Percentiles rank a stretch among this genome's conserved stretches.
Conservation (phyloP, 2,888 invertebrate genomes). For the Papilio protenor region DNA sequence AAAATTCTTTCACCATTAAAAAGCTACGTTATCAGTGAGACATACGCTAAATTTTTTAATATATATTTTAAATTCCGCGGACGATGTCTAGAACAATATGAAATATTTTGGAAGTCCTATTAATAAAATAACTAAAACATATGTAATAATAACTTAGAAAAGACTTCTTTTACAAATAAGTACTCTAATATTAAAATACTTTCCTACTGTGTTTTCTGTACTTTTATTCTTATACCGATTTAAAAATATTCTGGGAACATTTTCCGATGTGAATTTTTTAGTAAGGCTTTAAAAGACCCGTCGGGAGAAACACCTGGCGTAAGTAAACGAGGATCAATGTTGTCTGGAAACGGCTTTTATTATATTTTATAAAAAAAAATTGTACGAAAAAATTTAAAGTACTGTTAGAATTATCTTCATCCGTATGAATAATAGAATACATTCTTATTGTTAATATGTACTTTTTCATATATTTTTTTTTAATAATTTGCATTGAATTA, state of each 20-base stretch:
- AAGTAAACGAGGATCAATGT: conserved; percentile 49
- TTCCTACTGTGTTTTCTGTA: background rate
- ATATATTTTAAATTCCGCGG: too few species aligned
- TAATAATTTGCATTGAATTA: too few species aligned
- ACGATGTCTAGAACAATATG: too few species aligned
- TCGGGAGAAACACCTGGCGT: conserved; percentile 62
- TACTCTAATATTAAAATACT: background rate
- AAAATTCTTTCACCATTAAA: too few species aligned
- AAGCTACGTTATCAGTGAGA: too few species aligned
- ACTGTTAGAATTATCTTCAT: background rate
- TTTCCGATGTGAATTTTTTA: conserved; percentile 71
- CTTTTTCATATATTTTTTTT: too few species aligned
- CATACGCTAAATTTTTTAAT: too few species aligned
- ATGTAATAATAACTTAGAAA: too few species aligned
- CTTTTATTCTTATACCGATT: conserved; percentile 13
- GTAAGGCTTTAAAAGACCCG: conserved; percentile 56
- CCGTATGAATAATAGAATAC: background rate
- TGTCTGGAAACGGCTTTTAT: background rate
- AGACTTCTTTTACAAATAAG: background rate
- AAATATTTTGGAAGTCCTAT: too few species aligned
- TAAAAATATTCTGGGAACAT: conserved; percentile 65
- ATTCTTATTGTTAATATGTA: background rate
- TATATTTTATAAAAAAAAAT: too few species aligned
- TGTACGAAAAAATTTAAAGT: background rate
- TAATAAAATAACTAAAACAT: too few species aligned